Evolutionary conservation across 2,113 vertebrate species (phyloP).

Genomic region (Scalopus aquaticus): DNA sequence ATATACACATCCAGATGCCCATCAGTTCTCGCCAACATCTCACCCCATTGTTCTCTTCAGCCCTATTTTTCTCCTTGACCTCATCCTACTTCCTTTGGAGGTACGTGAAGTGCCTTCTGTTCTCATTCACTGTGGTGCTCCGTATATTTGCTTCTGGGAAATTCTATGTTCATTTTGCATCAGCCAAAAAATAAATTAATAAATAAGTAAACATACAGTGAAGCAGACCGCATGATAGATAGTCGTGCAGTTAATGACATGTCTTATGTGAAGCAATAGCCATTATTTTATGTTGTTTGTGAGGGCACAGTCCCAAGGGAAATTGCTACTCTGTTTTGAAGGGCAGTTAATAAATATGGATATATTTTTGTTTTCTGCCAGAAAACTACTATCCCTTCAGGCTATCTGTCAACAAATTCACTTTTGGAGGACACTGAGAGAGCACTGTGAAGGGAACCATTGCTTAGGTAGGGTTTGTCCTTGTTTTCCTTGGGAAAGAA

Average conservation of each 20-base stretch:
- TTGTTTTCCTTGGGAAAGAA: constrained; percentile 78
- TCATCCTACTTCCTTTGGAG: constrained; percentile 60
- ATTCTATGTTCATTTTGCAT: constrained; percentile 69
- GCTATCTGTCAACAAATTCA: constrained; percentile 54
- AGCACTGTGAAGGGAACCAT: constrained; percentile 57
- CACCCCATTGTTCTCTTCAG: constrained; percentile 64
- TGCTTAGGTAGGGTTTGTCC: constrained; percentile 73
- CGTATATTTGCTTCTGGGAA: constrained; percentile 73
- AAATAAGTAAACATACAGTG: background rate
- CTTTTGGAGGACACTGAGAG: constrained; percentile 48
- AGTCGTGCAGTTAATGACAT: constrained; percentile 69
- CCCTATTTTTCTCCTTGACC: constrained; percentile 76
- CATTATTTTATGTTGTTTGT: background rate
- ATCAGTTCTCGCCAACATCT: constrained; percentile 52
- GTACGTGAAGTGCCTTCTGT: constrained; percentile 62
- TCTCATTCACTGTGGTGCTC: constrained; percentile 51
- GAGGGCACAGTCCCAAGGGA: constrained; percentile 45
- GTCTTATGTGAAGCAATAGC: constrained; percentile 45
- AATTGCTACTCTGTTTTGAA: constrained; percentile 38
- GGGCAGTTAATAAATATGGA: constrained; percentile 35
- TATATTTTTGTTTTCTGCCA: constrained; percentile 53
- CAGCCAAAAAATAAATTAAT: constrained; percentile 60
- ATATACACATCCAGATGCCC: constrained; percentile 63
- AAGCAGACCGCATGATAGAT: constrained; percentile 70
- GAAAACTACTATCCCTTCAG: constrained; percentile 37